phyloP scores from a whole-genome alignment of 2,888 invertebrate species.

The Sesamia inferens region DNA sequence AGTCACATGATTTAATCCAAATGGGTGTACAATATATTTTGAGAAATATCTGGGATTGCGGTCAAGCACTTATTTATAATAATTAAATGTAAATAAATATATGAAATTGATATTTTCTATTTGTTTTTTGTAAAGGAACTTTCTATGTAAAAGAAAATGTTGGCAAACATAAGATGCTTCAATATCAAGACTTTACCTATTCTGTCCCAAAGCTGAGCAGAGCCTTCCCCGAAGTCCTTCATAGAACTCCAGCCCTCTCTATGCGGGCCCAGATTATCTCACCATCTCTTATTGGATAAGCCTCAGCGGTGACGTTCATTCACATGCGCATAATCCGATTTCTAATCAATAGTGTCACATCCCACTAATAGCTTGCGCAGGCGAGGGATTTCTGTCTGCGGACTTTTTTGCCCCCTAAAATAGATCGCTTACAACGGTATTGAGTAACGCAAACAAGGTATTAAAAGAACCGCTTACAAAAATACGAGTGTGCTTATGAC shows the following conservation, averaged over 20 bases:
- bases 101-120: not conserved
- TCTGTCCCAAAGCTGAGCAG: not conserved
- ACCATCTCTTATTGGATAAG: not conserved
- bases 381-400: no score
- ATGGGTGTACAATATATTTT: not conserved
- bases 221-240: not conserved
- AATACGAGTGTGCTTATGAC: no score
- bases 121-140: not conserved
- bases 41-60: no score
- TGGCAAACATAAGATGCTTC: not conserved
- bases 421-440: no score
- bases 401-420: no score
- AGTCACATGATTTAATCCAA: not conserved
- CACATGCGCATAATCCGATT: not conserved
- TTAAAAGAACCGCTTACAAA: no score
- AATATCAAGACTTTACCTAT: not conserved
- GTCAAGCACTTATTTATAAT: not conserved
- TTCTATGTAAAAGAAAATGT: no score
- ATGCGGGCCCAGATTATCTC: not conserved
- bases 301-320: not conserved
- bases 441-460: no score
- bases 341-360: slow-evolving; percentile 8
- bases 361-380: no score
- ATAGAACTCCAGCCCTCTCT: not conserved
- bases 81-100: not conserved